Evolutionary conservation across 1,140 invertebrate genomes (phyloP).

Genomic region (Atopsyche davidsoni): DNA sequence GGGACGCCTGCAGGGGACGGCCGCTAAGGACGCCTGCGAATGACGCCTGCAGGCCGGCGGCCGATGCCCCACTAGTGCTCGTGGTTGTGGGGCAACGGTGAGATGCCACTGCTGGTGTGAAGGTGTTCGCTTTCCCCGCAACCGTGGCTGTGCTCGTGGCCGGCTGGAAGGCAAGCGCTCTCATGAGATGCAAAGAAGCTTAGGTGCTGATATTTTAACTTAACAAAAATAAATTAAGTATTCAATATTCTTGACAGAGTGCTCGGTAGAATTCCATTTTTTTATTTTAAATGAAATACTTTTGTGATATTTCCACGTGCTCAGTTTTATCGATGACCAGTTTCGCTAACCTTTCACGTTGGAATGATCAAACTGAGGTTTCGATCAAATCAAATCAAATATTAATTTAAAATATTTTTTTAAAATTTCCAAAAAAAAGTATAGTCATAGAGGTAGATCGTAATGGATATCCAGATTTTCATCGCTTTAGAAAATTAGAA

Average conservation of each 20-base stretch:
- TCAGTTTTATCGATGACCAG: too few species aligned
- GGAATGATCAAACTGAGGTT: too few species aligned
- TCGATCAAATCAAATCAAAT: too few species aligned
- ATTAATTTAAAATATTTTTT: too few species aligned
- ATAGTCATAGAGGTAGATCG: too few species aligned
- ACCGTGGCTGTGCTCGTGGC: conserved; percentile 19
- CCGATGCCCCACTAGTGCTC: conserved; percentile 10
- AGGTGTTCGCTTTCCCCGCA: conserved; percentile 4
- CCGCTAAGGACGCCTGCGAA: too few species aligned
- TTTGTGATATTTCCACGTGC: not conserved
- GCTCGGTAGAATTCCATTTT: not conserved
- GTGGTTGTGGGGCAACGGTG: conserved; percentile 5
- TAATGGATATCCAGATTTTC: too few species aligned
- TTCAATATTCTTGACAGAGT: not conserved
- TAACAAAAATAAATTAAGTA: not conserved
- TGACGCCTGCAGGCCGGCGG: too few species aligned
- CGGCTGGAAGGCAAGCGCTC: conserved; percentile 12
- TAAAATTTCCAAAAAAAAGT: too few species aligned
- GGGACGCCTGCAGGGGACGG: too few species aligned
- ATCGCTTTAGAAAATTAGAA: too few species aligned
- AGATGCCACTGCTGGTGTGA: conserved; percentile 3
- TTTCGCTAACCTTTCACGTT: too few species aligned
- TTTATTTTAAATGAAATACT: not conserved
- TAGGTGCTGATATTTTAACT: not conserved
- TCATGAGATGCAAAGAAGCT: not conserved